These are phyloP conservation scores for Ligdia adustata DNA, from an alignment of 2,888 invertebrate species.

Conservation along the genomic window DNA sequence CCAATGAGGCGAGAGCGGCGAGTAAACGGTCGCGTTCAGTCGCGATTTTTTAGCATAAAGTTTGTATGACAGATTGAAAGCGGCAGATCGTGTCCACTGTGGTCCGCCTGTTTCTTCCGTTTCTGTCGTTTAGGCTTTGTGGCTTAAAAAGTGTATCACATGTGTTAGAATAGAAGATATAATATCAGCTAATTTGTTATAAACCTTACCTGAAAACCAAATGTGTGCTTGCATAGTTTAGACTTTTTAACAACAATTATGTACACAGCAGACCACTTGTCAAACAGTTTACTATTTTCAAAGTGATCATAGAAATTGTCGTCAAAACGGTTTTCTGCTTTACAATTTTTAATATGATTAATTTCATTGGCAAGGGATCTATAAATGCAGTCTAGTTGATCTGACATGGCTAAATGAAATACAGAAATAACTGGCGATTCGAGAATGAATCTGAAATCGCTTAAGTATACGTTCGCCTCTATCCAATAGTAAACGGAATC, in stretches of 20 bases:
- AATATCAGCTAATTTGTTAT: no score
- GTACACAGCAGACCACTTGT: conserved; percentile 47
- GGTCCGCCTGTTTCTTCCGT: no score
- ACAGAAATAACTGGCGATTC: conserved; percentile 15
- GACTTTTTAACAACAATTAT: conserved; percentile 41
- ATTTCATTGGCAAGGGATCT: conserved; percentile 15
- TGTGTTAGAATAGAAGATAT: no score
- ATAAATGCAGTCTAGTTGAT: conserved; percentile 19
- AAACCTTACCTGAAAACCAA: conserved; percentile 30
- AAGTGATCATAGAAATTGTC: background rate
- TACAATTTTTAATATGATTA: background rate
- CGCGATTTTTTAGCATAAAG: no score
- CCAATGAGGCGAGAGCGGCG: no score
- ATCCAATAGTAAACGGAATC: background rate
- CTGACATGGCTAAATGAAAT: conserved; percentile 2
- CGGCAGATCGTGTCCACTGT: no score
- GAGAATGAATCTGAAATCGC: conserved; percentile 10
- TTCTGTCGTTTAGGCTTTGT: no score
- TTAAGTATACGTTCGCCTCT: background rate
- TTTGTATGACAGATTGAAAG: no score
- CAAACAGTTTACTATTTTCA: conserved; percentile 18
- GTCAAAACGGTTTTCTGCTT: background rate
- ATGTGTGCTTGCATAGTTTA: conserved; percentile 41
- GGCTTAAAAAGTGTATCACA: no score
- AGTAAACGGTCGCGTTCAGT: no score